phyloP scores from a whole-genome alignment of 1,140 invertebrate species.

The Aphaenogaster ashmeadi region DNA sequence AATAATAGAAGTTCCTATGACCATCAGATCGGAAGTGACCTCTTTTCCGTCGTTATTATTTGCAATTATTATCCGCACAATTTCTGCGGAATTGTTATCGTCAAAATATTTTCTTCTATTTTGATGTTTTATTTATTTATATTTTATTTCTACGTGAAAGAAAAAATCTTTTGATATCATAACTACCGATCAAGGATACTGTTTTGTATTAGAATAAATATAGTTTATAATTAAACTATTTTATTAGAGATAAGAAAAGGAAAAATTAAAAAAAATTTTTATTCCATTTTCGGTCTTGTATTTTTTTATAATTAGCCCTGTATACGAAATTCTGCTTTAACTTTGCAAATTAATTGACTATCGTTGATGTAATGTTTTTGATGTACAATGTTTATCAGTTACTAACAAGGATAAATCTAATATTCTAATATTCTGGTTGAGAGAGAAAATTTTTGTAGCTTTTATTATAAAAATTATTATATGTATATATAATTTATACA shows the following conservation, averaged over 20 bases:
- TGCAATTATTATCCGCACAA: background rate
- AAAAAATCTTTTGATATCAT: background rate
- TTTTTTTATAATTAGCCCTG: background rate
- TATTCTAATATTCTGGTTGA: background rate
- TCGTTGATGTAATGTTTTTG: background rate
- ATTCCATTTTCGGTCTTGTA: background rate
- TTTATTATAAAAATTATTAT: slow-evolving; percentile 65
- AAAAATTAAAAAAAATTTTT: background rate
- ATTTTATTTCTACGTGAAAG: background rate
- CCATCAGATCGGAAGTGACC: background rate
- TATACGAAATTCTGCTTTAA: background rate
- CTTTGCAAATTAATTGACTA: background rate
- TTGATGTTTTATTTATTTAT: background rate
- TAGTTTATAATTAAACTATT: slow-evolving; percentile 1
- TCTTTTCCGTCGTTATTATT: background rate
- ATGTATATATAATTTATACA: slow-evolving; percentile 57
- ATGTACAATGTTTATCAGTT: background rate
- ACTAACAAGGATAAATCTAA: slow-evolving; percentile 13
- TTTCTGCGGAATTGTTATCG: background rate
- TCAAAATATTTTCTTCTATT: background rate
- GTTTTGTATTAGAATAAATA: slow-evolving; percentile 9
- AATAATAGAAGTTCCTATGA: background rate
- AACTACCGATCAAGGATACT: background rate
- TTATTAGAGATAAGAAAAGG: background rate
- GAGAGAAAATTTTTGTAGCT: slow-evolving; percentile 23